These are phyloP conservation scores for Semotilus atromaculatus DNA, from an alignment of 2,797 vertebrate genomes.

Conservation along the genomic window DNA sequence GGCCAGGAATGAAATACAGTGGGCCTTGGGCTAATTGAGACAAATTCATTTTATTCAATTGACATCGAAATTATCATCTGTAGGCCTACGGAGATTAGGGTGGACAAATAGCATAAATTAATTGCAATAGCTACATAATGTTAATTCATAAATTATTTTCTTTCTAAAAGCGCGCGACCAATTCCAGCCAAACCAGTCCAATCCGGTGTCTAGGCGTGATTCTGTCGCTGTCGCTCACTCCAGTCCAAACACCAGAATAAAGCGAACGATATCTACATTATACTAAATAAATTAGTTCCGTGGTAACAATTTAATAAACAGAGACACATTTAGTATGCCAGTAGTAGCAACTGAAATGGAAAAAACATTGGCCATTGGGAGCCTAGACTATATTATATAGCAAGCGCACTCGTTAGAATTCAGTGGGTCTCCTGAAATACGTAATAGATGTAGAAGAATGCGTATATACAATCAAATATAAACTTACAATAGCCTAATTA, in stretches of 20 bases:
- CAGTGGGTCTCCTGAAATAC: not conserved
- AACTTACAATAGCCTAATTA: not conserved
- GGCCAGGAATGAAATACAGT: not conserved
- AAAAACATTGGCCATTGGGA: slow-evolving; percentile 26
- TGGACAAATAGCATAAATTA: not conserved
- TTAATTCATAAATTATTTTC: slow-evolving; percentile 40
- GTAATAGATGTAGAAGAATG: not conserved
- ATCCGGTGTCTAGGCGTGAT: slow-evolving; percentile 72
- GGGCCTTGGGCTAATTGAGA: slow-evolving; percentile 21
- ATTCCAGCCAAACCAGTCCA: slow-evolving; percentile 73
- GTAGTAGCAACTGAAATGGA: slow-evolving; percentile 17
- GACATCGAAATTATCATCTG: not conserved
- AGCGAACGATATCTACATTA: not conserved
- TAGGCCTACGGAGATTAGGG: not conserved
- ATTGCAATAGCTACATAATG: not conserved
- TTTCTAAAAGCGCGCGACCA: slow-evolving; percentile 57
- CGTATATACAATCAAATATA: not conserved
- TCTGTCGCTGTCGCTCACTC: slow-evolving; percentile 52
- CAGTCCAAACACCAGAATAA: slow-evolving; percentile 9
- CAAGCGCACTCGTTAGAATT: slow-evolving; percentile 12
- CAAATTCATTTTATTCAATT: not conserved
- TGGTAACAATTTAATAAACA: not conserved
- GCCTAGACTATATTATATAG: slow-evolving; percentile 34
- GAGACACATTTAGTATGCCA: not conserved
- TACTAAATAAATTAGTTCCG: not conserved